phyloP scores from a whole-genome alignment of 2,113 vertebrate genomes.

The Dasyurus viverrinus region DNA sequence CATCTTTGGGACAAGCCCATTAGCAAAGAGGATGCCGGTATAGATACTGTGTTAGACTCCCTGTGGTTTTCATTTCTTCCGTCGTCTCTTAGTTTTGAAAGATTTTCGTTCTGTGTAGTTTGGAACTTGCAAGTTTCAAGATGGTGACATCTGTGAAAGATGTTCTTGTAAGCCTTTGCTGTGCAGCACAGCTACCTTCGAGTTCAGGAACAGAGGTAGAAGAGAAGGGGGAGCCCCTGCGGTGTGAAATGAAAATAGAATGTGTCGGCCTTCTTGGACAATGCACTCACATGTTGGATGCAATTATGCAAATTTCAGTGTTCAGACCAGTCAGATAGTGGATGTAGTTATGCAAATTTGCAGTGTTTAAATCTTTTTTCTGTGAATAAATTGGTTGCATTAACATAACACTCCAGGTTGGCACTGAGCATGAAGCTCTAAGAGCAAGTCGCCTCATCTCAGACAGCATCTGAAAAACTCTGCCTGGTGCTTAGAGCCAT shows the following conservation, averaged over 20 bases:
- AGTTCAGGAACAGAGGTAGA: constrained; percentile 48
- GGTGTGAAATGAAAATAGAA: constrained; percentile 40
- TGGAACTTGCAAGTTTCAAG: not conserved
- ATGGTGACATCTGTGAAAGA: not conserved
- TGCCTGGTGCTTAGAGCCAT: not conserved
- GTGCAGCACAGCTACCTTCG: constrained; percentile 47
- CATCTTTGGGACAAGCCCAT: not conserved
- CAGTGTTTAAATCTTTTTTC: constrained; percentile 2
- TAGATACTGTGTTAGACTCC: not conserved
- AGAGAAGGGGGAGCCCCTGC: constrained; percentile 37
- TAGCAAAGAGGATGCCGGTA: not conserved
- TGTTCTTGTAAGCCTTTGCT: not conserved
- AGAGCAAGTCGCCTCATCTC: not conserved
- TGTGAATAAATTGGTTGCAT: constrained; percentile 49
- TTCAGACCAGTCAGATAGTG: constrained; percentile 32
- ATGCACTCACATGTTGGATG: constrained; percentile 31
- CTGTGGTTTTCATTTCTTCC: not conserved
- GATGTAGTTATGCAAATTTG: constrained; percentile 50
- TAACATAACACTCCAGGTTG: constrained; percentile 49
- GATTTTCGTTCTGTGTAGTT: not conserved
- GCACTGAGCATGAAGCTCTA: not conserved
- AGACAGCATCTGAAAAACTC: not conserved
- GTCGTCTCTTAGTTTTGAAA: not conserved
- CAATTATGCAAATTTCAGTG: constrained; percentile 47
- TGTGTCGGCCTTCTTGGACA: not conserved